A percentile compares a stretch with the other conserved stretches of the same genome.
phyloP scores from a whole-genome alignment of 2,888 invertebrate genomes.

The Drosophila diplacantha region DNA sequence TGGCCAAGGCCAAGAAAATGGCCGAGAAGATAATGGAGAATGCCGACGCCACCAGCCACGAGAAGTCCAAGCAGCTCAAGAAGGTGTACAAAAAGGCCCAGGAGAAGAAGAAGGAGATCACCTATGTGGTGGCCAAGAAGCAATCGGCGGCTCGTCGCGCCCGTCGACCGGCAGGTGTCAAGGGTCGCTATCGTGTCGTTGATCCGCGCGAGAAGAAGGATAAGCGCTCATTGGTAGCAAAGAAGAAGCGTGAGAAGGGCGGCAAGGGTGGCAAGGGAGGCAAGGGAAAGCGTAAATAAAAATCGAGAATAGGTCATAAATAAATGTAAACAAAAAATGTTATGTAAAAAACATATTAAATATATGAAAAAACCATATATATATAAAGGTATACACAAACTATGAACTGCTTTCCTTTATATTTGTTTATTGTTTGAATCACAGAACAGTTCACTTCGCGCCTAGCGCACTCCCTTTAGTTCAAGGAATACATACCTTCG shows the following conservation, averaged over 20 bases:
- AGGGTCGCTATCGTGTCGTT: conserved; percentile 95
- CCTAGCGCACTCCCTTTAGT: not conserved
- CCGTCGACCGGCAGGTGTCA: conserved; percentile 89
- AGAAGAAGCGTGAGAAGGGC: conserved; percentile 67
- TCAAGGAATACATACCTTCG: not conserved
- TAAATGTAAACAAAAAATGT: conserved; percentile 12
- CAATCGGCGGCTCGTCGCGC: conserved; percentile 86
- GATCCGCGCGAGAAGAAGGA: conserved; percentile 98
- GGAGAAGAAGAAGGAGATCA: conserved; percentile 91
- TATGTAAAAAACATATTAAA: conserved; percentile 3
- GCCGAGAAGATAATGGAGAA: conserved; percentile 95
- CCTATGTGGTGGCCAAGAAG: conserved; percentile 96
- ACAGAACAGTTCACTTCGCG: not conserved
- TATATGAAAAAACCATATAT: not conserved
- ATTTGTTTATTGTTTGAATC: not conserved
- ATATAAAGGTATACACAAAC: not conserved
- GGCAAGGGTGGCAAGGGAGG: conserved; percentile 37
- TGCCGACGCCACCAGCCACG: conserved; percentile 91
- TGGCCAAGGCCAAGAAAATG: conserved; percentile 97
- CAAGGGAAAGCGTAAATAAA: conserved; percentile 35
- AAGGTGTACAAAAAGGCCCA: conserved; percentile 94
- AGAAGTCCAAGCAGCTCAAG: conserved; percentile 95
- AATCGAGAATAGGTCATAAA: not conserved
- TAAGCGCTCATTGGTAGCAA: conserved; percentile 80
- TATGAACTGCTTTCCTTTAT: not conserved